phyloP scores from a whole-genome alignment of 2,797 vertebrate species.

The Micrastur ruficollis region DNA sequence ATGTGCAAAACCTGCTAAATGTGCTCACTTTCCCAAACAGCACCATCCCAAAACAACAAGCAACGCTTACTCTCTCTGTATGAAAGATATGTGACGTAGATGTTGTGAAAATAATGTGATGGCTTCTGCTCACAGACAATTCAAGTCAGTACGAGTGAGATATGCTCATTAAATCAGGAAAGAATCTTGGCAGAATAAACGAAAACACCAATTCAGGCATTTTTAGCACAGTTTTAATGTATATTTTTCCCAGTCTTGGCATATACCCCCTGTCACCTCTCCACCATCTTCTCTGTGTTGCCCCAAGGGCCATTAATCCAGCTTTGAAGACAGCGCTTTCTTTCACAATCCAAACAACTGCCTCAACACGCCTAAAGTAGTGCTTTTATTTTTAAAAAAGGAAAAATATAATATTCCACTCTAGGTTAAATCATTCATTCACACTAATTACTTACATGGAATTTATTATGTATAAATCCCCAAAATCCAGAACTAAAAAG shows the following conservation, averaged over 20 bases:
- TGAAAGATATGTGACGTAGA: neutral
- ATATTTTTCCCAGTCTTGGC: neutral
- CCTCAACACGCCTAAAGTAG: neutral
- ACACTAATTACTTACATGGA: neutral
- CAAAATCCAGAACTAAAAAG: neutral
- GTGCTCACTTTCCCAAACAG: neutral
- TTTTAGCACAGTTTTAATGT: neutral
- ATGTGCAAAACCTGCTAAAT: neutral
- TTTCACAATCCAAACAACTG: slow-evolving; percentile 22
- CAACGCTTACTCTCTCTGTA: neutral
- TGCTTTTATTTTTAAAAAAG: neutral
- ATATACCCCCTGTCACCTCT: neutral
- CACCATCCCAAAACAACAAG: neutral
- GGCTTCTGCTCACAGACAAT: neutral
- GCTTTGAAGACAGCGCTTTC: neutral
- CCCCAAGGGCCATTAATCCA: neutral
- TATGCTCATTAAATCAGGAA: neutral
- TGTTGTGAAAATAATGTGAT: neutral
- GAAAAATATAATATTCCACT: neutral
- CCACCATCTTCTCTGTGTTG: neutral
- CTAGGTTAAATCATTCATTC: neutral
- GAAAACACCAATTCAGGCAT: neutral
- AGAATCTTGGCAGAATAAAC: neutral
- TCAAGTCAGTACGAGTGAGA: neutral
- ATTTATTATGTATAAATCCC: neutral